Base-by-base conservation (phyloP, 2,888 invertebrate species). In the Tetheella fluctuosa region DNA sequence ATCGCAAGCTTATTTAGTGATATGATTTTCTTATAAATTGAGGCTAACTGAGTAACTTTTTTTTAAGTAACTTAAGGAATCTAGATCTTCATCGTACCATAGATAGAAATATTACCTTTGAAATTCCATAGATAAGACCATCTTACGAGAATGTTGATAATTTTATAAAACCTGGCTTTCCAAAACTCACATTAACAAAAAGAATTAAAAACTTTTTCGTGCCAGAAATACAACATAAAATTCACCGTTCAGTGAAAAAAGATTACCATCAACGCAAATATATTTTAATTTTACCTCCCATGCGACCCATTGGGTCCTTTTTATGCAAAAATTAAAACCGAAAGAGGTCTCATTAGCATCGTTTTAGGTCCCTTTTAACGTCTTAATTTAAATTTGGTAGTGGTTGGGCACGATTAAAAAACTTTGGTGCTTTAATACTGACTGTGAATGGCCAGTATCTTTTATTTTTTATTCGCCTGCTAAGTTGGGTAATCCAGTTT, bases 321-420 rank as follows among this genome's bases (percentile, higher is more conserved):
- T 83, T 82, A 83, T 83, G 84, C 84, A 83, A 84, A 88, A 85
- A 79, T 88, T 73, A 76, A 80, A 75, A 75, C 74, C 76, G 73
- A 77, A 76, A 66, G 64, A 71, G 67, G 64, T 67, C 83, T 87
- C 88, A 88, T 89, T 89, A 89, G 85, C 83, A 80, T 82, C 84
- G 78, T 77, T 86, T 77, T 81, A 80, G 83, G 85, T 80, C 67
- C 81, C 75, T 76, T 80, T 87, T 82, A 84, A 89, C 81, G 83
- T 85, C 87, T 89, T 86, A 83, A 89, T 90, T 89, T 86, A 80
- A 88, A 89, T 86, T 83, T 76, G 79, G 74, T 73, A 78, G 67
- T 72, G 72, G 75, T 78, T 74, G 63, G 64, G 60, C 59, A 61
- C 68, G 70, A 73, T 78, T 62, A 69, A 79, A 76, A 75, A 77